Evolutionary conservation across 1,140 invertebrate genomes (phyloP), one percentile per base, ranked within the genome.

Genomic region (Potamilus streckersoni): DNA sequence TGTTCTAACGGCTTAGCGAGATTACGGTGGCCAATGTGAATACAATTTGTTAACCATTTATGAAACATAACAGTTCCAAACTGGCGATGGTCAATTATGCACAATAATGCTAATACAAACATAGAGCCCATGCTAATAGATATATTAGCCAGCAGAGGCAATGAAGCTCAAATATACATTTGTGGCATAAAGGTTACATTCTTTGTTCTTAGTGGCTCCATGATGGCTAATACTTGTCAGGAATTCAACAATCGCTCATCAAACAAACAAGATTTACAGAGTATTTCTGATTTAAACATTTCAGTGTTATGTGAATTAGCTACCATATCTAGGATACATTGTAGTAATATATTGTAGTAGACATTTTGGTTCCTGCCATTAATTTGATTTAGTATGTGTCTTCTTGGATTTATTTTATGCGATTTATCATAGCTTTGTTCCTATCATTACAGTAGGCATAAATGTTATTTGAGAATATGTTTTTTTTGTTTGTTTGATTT

Each of bases 181-280:
- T 38, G 59, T 60, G 27, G 58, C 5, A 12, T n/a, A 49, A 67
- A 76, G 27, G 55, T 16, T 16, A 76, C 17, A 23, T 61, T 63
- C 15, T 56, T 76, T 57, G 59, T 76, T 55, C 69, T 71, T 56
- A 71, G 23, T 66, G 69, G 74, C 23, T 69, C 73, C 8, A 69
- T 75, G 66, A 38, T 75, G 27, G 19, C 73, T 38, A 63, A 17
- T 27, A 57, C 27, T 31, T 31, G 27, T 75, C 16, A 69, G 16
- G 16, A 16, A 19, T 63, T 75, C 14, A 20, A 67, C 56, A 31
- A 67, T 15, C 8, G n/a, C 17, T 38, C 67, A 19, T 8, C 23
- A 20, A 27, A 57, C 15, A 27, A 20, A 20, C 64, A 64, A 55
- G 8, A 68, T 61, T 31, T 74, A 13, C 49, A 60, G 13, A 49